Conservation (phyloP, 2,113 vertebrate genomes). For the Oenanthe oenanthe region DNA sequence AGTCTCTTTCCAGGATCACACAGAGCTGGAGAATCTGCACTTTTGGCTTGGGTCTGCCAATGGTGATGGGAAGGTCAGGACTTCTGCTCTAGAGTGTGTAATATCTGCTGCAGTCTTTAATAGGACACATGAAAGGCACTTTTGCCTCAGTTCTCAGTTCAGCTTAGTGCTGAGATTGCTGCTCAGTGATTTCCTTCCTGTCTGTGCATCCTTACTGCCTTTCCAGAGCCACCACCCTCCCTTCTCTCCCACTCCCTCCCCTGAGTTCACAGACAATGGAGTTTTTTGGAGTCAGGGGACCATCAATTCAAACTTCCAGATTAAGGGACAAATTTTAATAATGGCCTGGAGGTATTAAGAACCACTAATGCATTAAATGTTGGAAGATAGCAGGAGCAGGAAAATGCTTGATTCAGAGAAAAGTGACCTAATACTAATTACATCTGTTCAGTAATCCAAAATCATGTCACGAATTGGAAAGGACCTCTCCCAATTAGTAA, state of each 20-base stretch:
- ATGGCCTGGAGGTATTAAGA: slow-evolving; percentile 2
- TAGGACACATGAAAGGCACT: not conserved
- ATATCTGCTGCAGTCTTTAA: not conserved
- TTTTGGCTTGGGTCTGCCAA: not conserved
- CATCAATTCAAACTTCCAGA: slow-evolving; percentile 21
- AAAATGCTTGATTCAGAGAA: slow-evolving; percentile 45
- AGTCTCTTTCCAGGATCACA: not conserved
- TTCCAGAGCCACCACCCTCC: not conserved
- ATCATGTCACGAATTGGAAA: slow-evolving; percentile 25
- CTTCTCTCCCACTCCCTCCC: not conserved
- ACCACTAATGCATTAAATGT: slow-evolving; percentile 50
- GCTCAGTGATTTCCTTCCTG: not conserved
- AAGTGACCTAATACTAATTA: slow-evolving; percentile 60
- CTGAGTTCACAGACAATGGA: not conserved
- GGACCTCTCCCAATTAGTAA: slow-evolving; percentile 25
- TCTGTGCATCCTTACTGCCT: not conserved
- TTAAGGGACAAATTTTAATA: slow-evolving; percentile 22
- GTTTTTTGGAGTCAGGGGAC: not conserved
- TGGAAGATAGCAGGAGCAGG: slow-evolving; percentile 2
- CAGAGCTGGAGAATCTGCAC: rapidly evolving
- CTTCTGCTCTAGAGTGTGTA: not conserved
- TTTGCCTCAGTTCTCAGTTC: not conserved
- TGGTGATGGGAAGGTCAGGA: not conserved
- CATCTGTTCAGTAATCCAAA: slow-evolving; percentile 47
- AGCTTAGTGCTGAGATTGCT: not conserved